These are phyloP conservation scores for Paracentrotus lividus DNA, from an alignment of 53 echinoderm and acorn worm genomes.

Conservation along the genomic window DNA sequence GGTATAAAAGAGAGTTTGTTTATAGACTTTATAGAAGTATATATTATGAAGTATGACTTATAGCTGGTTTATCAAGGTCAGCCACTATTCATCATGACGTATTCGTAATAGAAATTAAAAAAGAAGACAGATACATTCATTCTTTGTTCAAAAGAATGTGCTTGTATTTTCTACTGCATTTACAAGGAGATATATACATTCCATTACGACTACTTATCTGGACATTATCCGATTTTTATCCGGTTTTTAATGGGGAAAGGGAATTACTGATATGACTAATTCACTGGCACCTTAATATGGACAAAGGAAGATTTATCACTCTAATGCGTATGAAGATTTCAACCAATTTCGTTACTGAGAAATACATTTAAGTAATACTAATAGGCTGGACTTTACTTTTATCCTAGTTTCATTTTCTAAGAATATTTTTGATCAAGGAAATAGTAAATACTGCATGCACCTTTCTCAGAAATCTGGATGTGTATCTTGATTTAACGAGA, in stretches of 20 bases:
- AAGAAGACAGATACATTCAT: not conserved
- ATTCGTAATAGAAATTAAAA: not conserved
- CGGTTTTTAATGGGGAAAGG: not conserved
- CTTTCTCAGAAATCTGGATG: not conserved
- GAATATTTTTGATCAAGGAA: not conserved
- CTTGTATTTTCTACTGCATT: not conserved
- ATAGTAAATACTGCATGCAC: not conserved
- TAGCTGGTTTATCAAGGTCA: constrained; percentile 1
- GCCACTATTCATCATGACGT: not conserved
- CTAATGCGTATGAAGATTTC: not conserved
- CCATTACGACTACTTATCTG: not conserved
- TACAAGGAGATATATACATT: not conserved
- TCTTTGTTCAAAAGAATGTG: not conserved
- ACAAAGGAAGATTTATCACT: not conserved
- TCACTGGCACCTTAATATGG: not conserved
- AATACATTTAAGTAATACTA: not conserved
- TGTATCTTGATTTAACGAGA: not conserved
- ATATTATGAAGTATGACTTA: not conserved
- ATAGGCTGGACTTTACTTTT: not conserved
- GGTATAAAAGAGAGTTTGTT: not conserved
- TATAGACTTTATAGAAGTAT: not conserved
- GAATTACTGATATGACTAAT: not conserved
- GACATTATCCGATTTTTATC: not conserved
- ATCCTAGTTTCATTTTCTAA: not conserved
- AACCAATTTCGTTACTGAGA: not conserved